Evolutionary conservation across 2,888 invertebrate genomes (phyloP).

Genomic region (Agriotes lineatus): DNA sequence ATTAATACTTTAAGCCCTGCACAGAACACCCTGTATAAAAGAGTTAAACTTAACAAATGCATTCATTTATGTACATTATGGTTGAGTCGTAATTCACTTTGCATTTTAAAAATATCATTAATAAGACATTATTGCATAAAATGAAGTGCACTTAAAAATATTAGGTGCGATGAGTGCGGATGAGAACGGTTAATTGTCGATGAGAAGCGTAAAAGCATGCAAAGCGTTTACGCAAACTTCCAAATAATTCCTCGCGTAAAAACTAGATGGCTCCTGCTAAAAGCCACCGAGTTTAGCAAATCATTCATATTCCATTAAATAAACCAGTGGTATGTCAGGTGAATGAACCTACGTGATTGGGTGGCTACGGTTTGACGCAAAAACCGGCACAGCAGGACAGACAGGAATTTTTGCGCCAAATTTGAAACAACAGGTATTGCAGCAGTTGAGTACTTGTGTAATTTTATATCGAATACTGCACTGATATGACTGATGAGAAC

Average conservation of each 20-base stretch:
- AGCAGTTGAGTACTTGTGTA: constrained; percentile 5
- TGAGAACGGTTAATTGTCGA: constrained; percentile 26
- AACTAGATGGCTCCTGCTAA: constrained; percentile 12
- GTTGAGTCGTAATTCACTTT: constrained; percentile 13
- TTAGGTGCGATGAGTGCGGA: constrained; percentile 41
- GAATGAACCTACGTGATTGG: constrained; percentile 58
- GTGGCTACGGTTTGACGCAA: constrained; percentile 48
- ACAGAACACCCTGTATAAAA: constrained; percentile 23
- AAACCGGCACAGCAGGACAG: too few relatives aligned
- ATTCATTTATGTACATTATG: constrained; percentile 13
- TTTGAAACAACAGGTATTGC: not conserved
- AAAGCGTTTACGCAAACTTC: constrained; percentile 34
- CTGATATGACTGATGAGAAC: too few relatives aligned
- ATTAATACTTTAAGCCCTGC: not conserved
- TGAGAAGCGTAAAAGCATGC: constrained; percentile 35
- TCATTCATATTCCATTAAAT: constrained; percentile 48
- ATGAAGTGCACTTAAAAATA: constrained; percentile 36
- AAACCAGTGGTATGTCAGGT: constrained; percentile 67
- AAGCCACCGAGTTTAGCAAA: constrained; percentile 13
- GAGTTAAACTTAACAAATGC: not conserved
- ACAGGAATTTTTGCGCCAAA: constrained; percentile 3
- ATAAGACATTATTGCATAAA: constrained; percentile 33
- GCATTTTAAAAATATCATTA: not conserved
- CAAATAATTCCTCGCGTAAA: constrained; percentile 13
- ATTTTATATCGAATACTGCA: constrained; percentile 14